These are phyloP conservation scores for Aphis gossypii DNA, from an alignment of 1,140 invertebrate genomes.

Conservation along the genomic window DNA sequence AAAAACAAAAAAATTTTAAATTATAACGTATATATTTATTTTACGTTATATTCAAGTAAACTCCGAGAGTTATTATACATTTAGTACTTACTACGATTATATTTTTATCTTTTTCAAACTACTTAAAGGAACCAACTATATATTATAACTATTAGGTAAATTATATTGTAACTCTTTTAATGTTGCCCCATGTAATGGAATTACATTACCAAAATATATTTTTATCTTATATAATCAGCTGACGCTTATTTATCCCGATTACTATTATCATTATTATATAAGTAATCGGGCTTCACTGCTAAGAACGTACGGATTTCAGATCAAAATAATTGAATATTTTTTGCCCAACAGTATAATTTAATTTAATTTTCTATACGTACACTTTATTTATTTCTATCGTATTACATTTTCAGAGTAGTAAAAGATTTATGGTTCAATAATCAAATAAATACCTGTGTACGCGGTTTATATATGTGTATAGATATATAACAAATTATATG, in stretches of 20 bases:
- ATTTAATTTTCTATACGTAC: not conserved
- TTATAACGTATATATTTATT: too few species aligned
- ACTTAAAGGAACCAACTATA: not conserved
- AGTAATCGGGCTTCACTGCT: not conserved
- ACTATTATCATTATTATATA: not conserved
- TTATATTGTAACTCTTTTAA: not conserved
- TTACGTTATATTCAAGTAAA: not conserved
- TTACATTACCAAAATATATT: not conserved
- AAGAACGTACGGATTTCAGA: not conserved
- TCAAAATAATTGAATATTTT: not conserved
- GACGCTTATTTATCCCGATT: not conserved
- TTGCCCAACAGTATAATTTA: not conserved
- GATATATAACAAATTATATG: not conserved
- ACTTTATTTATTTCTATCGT: not conserved
- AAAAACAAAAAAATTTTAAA: too few species aligned
- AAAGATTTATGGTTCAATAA: conserved; percentile 21
- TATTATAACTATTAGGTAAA: not conserved
- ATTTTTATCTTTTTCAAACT: not conserved
- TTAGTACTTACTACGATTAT: not conserved
- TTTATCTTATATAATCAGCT: not conserved
- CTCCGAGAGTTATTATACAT: not conserved
- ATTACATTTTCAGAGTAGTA: not conserved
- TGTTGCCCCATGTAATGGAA: not conserved
- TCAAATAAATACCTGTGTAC: not conserved
- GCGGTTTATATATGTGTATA: not conserved